Conservation (phyloP, 30 jellyfish, hydroid and myxozoan genomes). For the Hydractinia symbiolongicarpus region DNA sequence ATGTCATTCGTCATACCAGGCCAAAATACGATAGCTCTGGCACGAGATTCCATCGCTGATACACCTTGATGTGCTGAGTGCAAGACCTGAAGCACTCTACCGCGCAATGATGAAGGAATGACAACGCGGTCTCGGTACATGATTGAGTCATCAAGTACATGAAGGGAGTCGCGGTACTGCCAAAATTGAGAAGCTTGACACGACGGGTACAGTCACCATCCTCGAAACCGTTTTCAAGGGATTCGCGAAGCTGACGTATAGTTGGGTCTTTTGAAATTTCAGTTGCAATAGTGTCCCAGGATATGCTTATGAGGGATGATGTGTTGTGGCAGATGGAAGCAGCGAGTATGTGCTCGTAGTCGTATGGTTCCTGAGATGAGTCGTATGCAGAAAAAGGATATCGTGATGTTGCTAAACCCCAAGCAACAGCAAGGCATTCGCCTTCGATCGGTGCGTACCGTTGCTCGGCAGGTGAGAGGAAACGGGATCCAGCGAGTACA, state of each 20-base stretch:
- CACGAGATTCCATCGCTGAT: too few species aligned
- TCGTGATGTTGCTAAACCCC: slow-evolving; percentile 15
- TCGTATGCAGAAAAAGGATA: background rate
- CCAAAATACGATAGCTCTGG: too few species aligned
- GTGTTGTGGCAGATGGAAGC: background rate
- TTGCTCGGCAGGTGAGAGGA: slow-evolving; percentile 8
- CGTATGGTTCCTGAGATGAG: background rate
- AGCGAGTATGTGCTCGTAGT: too few species aligned
- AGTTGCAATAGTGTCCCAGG: background rate
- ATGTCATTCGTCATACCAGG: too few species aligned
- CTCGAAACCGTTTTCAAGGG: background rate
- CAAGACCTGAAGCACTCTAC: too few species aligned
- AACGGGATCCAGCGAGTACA: slow-evolving; percentile 13
- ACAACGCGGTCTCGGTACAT: too few species aligned
- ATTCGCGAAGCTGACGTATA: background rate
- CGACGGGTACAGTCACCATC: too few species aligned
- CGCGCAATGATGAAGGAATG: too few species aligned
- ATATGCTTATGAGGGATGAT: background rate
- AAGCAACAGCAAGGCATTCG: slow-evolving; percentile 14
- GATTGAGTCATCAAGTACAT: too few species aligned
- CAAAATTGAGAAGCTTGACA: too few species aligned
- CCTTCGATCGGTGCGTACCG: slow-evolving; percentile 20
- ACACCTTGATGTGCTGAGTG: too few species aligned
- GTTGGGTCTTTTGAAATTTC: background rate
- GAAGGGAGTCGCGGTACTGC: too few species aligned